Conservation (phyloP, 2,888 invertebrate species). For the Drosophila tripunctata region DNA sequence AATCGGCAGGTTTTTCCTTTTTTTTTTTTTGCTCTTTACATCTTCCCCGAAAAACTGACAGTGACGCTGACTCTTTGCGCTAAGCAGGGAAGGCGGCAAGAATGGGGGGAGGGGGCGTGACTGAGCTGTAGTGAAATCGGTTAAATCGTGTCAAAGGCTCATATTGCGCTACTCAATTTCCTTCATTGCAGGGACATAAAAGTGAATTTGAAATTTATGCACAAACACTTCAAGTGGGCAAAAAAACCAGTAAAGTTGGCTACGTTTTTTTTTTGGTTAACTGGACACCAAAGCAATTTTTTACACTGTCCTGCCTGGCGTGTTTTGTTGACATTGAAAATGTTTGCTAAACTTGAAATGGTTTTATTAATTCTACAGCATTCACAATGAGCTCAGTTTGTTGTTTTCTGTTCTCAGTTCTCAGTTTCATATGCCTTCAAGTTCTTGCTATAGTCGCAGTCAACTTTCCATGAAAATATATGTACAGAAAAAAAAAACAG, state of each 20-base stretch:
- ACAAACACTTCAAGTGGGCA: conserved; percentile 33
- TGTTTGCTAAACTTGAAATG: conserved; percentile 46
- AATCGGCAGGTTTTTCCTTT: conserved; percentile 61
- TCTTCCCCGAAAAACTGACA: background rate
- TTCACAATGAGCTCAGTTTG: conserved; percentile 24
- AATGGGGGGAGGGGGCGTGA: conserved; percentile 1
- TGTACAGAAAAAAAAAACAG: conserved; percentile 35
- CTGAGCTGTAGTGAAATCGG: background rate
- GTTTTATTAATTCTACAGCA: conserved; percentile 44
- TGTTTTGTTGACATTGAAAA: conserved; percentile 67
- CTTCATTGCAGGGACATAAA: conserved; percentile 54
- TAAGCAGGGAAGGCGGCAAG: conserved; percentile 46
- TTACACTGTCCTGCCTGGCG: conserved; percentile 15
- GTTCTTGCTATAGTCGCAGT: conserved; percentile 29
- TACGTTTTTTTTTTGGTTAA: conserved; percentile 38
- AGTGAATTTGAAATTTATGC: conserved; percentile 69
- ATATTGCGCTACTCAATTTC: conserved; percentile 40
- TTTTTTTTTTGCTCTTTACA: background rate
- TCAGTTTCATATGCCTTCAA: conserved; percentile 5
- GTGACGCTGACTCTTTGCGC: conserved; percentile 49
- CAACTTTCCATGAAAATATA: conserved; percentile 40
- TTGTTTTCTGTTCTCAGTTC: background rate
- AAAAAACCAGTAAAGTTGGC: conserved; percentile 26
- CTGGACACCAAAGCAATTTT: background rate
- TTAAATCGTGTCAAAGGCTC: conserved; percentile 48